Evolutionary conservation across 1,140 invertebrate genomes (phyloP).

Genomic region (Argopecten irradians): DNA sequence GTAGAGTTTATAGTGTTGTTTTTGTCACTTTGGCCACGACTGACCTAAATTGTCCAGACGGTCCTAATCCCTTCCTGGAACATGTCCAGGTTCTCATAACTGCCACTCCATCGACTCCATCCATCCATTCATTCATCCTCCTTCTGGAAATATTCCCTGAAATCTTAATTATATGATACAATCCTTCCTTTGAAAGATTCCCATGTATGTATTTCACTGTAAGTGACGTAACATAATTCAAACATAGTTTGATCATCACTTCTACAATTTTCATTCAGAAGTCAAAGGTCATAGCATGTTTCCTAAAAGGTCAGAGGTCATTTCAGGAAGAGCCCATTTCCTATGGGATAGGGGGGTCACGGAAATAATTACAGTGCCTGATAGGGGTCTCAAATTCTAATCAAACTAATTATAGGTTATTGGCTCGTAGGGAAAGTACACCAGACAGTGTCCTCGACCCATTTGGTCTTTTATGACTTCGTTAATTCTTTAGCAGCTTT

Average conservation of each 20-base stretch:
- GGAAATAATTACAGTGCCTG: background rate
- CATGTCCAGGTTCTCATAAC: background rate
- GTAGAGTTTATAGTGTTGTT: background rate
- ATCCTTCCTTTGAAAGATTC: too few species aligned
- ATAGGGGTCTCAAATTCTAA: background rate
- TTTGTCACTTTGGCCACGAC: background rate
- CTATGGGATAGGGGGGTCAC: background rate
- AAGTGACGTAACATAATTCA: too few species aligned
- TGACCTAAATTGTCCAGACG: background rate
- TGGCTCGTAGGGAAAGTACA: background rate
- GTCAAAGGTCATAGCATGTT: too few species aligned
- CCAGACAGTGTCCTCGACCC: background rate
- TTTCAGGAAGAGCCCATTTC: background rate
- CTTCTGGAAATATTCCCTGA: too few species aligned
- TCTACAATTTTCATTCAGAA: too few species aligned
- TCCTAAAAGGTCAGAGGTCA: constrained; percentile 1
- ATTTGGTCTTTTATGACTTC: background rate
- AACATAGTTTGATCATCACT: too few species aligned
- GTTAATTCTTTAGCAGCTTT: background rate
- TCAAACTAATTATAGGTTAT: background rate
- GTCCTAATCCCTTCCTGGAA: background rate
- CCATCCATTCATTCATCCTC: too few species aligned
- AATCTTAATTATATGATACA: too few species aligned
- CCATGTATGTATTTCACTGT: too few species aligned
- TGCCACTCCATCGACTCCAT: too few species aligned